Conservation (phyloP, 2,113 vertebrate genomes). For the Barbus barbus region DNA sequence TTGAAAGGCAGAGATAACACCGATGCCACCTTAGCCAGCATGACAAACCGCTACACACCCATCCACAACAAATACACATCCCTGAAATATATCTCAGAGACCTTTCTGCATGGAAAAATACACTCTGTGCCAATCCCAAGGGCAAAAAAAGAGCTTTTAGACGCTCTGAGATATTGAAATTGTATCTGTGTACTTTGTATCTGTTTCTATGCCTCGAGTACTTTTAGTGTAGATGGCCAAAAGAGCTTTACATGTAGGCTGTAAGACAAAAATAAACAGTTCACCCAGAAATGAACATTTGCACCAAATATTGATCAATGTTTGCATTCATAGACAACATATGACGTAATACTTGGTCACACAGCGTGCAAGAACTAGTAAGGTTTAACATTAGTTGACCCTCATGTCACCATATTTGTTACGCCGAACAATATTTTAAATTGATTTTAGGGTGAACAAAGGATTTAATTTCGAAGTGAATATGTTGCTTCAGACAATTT, state of each 20-base stretch:
- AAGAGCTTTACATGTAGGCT: background rate
- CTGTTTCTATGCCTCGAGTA: background rate
- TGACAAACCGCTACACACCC: slow-evolving; percentile 31
- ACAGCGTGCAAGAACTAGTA: background rate
- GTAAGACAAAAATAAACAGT: background rate
- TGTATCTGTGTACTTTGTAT: slow-evolving; percentile 34
- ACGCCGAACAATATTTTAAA: background rate
- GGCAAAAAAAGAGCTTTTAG: slow-evolving; percentile 36
- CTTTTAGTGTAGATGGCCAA: background rate
- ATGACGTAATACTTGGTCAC: background rate
- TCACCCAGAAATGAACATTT: background rate
- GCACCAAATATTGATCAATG: background rate
- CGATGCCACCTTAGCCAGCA: slow-evolving; percentile 27
- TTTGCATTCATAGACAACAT: background rate
- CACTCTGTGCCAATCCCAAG: slow-evolving; percentile 39
- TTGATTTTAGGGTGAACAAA: background rate
- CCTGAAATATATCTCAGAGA: slow-evolving; percentile 30
- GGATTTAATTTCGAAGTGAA: background rate
- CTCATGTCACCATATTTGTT: background rate
- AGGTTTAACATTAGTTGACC: background rate
- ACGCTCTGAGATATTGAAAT: slow-evolving; percentile 22
- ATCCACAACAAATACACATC: slow-evolving; percentile 42
- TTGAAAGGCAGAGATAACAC: slow-evolving; percentile 37
- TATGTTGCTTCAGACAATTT: background rate
- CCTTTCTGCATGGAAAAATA: slow-evolving; percentile 11